Base-by-base conservation (phyloP, 2,797 vertebrate genomes). In the Rousettus madagascariensis region DNA sequence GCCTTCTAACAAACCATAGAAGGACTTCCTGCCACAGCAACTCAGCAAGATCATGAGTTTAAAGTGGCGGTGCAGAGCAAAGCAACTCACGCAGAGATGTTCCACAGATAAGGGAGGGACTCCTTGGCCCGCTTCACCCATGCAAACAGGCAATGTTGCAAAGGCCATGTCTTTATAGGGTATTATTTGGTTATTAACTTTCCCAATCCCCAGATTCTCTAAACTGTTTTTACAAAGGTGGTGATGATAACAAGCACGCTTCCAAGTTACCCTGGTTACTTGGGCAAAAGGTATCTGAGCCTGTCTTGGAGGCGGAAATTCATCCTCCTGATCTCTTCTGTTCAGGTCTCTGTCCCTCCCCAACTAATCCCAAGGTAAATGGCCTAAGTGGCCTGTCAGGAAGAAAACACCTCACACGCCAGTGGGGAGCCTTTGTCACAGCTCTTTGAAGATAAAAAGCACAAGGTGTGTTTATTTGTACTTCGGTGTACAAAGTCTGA, bases 391-490 rank as follows among this genome's bases (percentile, higher is more conserved):
- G 85, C 28, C 69, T 68, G 33, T 77, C 59, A 92, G 80, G 90
- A 93, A 94, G 94, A 61, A 79, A 96, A 95, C 59, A 86, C 55
- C 95, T 78, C 66, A 11, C 46, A 87, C 7, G 24, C 80, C 95
- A 95, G 74, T 0, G 71, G 97, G 88, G 57, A 87, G 84, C 33
- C 94, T 43, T 4, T 8, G 16, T 22, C 19, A 1, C 68, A 61
- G 24, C 68, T 86, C 95, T 97, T 95, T 95, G 88, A 97, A 96
- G 95, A 92, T n/a, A 41, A 96, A 96, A 88, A 95, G 77, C 80
- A 79, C 69, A 63, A 86, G 82, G 95, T 94, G 43, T 97, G 94
- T 97, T 97, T 97, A 95, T 97, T 97, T 96, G 80, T 92, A 95
- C 90, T 95, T 49, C 3, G 2, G 65, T 30, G 36, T 20, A 91